phyloP scores from a whole-genome alignment of 1,140 invertebrate genomes.

The Asobara japonica region DNA sequence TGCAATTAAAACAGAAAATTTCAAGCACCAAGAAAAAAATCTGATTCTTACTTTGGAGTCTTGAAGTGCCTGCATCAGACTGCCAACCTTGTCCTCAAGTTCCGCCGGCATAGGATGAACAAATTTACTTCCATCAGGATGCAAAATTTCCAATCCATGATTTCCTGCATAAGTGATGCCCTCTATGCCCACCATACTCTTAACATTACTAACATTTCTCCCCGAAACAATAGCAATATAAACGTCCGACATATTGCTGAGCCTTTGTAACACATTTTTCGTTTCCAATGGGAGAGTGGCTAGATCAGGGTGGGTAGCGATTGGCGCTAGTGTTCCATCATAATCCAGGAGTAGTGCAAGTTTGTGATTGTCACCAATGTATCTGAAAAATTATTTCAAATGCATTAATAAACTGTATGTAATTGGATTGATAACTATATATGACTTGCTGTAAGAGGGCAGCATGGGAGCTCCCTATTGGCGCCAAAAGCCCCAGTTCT shows the following conservation, averaged over 20 bases:
- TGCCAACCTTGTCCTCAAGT: constrained; percentile 82
- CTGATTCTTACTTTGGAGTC: constrained; percentile 73
- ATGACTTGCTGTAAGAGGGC: too few relatives aligned
- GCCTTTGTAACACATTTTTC: constrained; percentile 82
- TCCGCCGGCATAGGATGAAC: constrained; percentile 90
- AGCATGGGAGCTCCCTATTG: too few relatives aligned
- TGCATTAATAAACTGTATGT: too few relatives aligned
- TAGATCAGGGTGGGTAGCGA: constrained; percentile 88
- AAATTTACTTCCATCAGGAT: constrained; percentile 90
- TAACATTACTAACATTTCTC: constrained; percentile 87
- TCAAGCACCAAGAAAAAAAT: background rate
- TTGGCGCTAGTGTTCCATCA: constrained; percentile 88
- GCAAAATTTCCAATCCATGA: constrained; percentile 88
- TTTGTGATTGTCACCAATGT: constrained; percentile 87
- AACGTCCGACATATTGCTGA: constrained; percentile 88
- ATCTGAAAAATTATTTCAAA: too few relatives aligned
- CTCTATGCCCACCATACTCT: constrained; percentile 89
- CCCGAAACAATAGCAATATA: constrained; percentile 91
- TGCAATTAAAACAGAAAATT: background rate
- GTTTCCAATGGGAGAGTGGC: constrained; percentile 86
- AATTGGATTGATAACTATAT: too few relatives aligned
- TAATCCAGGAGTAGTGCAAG: constrained; percentile 87
- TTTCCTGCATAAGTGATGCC: constrained; percentile 92
- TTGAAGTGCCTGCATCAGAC: constrained; percentile 81
- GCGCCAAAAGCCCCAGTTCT: too few relatives aligned